Base-by-base conservation (phyloP, 2,113 vertebrate genomes). In the Xyliphius kryptos region DNA sequence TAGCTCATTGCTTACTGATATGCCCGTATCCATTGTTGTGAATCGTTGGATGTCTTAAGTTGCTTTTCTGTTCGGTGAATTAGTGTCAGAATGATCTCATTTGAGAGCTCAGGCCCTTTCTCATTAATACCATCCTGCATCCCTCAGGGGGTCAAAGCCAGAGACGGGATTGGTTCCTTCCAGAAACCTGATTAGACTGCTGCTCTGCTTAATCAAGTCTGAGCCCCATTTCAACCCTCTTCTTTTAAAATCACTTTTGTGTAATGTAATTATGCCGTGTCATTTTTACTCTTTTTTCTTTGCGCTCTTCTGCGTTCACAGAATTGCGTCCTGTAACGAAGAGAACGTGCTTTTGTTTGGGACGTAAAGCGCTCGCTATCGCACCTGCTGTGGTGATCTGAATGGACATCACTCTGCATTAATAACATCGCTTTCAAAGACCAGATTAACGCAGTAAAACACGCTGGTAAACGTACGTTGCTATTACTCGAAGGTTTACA, bases 181-280 rank as follows among this genome's bases (percentile, higher is more conserved):
- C 48, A 57, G 66, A 67, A 77, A 77, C 67, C 69, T 67, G 72
- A 77, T 77, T 77, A 74, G 67, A 74, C 72, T 61, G 62, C 58
- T 66, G 69, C 72, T 69, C 49, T 60, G 63, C 72, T 77, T 77
- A 72, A 74, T 77, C 67, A 74, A 66, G 67, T 22, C 50, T 64
- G 66, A 71, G 66, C 46, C 12, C 8, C 52, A 8, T 67, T 69
- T 68, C 64, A 64, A 59, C 54, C 49, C 60, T 62, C 49, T 47
- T 40, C 40, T 71, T 61, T 69, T 68, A 61, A 64, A 68, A 68
- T 68, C 66, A 59, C 68, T 73, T 72, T 61, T 70, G 68, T 76
- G 69, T 72, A 74, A 77, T 76, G 69, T 70, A 74, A 77, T 77
- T 77, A 74, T 36, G 37, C 56, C 59, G 13, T 71, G 63, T 63